These are phyloP conservation scores for Halisarca cf. caerulea DNA, from an alignment of 37 sponge, comb jelly and placozoan species.

Conservation along the genomic window DNA sequence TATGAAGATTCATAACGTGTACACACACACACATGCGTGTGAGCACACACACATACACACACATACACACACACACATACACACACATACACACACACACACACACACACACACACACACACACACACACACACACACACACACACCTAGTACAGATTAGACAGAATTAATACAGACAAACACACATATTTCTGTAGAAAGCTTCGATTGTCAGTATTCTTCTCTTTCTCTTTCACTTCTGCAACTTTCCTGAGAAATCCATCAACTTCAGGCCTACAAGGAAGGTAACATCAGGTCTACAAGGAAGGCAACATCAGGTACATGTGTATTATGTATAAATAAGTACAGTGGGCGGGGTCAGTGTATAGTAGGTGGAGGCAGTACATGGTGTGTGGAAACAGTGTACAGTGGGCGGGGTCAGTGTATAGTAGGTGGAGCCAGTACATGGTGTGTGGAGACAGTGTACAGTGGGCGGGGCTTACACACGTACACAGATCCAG, in stretches of 20 bases:
- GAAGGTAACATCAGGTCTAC: neutral
- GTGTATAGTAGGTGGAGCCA: too few relatives aligned
- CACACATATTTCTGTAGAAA: conserved; percentile 74
- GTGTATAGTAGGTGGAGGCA: too few relatives aligned
- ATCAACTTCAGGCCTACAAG: conserved; percentile 35
- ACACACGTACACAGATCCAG: conserved; percentile 54
- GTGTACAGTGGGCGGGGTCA: too few relatives aligned
- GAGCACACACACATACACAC: too few relatives aligned
- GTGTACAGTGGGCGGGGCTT: too few relatives aligned
- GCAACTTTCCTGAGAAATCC: conserved; percentile 43
- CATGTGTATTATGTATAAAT: neutral
- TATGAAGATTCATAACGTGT: neutral
- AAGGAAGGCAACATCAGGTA: neutral
- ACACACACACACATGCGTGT: neutral
- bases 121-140: conserved; percentile 1
- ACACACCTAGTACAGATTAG: too few relatives aligned
- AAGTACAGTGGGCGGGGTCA: too few relatives aligned
- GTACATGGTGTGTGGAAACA: too few relatives aligned
- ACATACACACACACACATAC: neutral
- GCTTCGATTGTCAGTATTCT: conserved; percentile 42
- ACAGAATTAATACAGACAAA: neutral
- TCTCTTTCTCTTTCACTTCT: conserved; percentile 41
- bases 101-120: neutral
- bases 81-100: conserved; percentile 23
- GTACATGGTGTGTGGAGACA: too few relatives aligned